Evolutionary conservation across 1,140 invertebrate genomes (phyloP).

Genomic region (Spodoptera frugiperda): DNA sequence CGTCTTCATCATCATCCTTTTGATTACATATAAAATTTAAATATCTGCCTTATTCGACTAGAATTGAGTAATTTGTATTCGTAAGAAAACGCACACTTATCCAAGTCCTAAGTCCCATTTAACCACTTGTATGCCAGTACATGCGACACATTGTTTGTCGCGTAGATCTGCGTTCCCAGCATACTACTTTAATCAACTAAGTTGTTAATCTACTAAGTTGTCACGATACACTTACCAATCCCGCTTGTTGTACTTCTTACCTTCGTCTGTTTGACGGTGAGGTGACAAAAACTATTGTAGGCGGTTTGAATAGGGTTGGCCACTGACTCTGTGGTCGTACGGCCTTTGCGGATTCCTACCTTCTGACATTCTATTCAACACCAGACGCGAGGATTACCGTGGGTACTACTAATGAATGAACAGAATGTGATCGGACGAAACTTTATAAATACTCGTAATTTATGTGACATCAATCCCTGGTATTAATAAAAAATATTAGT

Average conservation of each 20-base stretch:
- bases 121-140: no score
- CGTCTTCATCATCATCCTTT: no score
- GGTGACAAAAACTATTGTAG: slow-evolving; percentile 77
- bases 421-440: not conserved
- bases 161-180: no score
- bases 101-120: no score
- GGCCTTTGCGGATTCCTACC: slow-evolving; percentile 61
- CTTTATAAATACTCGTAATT: not conserved
- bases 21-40: no score
- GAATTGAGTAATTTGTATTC: no score
- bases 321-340: slow-evolving; percentile 63
- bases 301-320: slow-evolving; percentile 62
- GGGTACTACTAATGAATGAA: slow-evolving; percentile 32
- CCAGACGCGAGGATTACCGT: slow-evolving; percentile 31
- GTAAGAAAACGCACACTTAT: no score
- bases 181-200: no score
- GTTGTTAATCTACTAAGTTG: not conserved
- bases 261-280: slow-evolving; percentile 17
- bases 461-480: slow-evolving; percentile 1
- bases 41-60: no score
- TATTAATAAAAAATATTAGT: not conserved
- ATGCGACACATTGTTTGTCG: no score
- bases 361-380: slow-evolving; percentile 44
- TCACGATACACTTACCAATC: not conserved
- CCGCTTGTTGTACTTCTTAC: slow-evolving; percentile 21